phyloP scores from a whole-genome alignment of 2,888 invertebrate species.

The Calliphora vomitoria region DNA sequence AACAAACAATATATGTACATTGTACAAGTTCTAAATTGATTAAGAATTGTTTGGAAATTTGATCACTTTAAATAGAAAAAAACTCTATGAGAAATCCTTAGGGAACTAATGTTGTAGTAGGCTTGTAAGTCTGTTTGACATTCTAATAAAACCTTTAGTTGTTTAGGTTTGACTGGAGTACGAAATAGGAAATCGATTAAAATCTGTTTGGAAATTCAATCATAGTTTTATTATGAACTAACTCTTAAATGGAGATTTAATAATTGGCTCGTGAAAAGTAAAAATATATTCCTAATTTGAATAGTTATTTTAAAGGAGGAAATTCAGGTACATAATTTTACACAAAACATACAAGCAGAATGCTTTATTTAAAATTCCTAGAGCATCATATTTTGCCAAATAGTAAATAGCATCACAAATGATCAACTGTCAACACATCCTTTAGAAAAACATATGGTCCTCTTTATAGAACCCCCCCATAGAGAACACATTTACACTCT shows the following conservation, averaged over 20 bases:
- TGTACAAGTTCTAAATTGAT: conserved; percentile 35
- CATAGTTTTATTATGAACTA: neutral
- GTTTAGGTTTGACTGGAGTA: neutral
- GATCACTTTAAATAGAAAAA: neutral
- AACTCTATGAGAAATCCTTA: conserved; percentile 31
- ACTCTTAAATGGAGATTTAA: too few relatives aligned
- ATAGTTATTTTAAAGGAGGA: too few relatives aligned
- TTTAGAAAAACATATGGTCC: conserved; percentile 22
- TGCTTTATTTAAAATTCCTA: too few relatives aligned
- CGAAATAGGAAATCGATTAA: conserved; percentile 24
- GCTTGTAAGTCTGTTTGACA: neutral
- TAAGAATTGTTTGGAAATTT: conserved; percentile 45
- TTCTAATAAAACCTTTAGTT: neutral
- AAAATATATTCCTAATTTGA: too few relatives aligned
- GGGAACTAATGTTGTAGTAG: conserved; percentile 39
- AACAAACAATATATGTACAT: neutral
- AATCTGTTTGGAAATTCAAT: neutral
- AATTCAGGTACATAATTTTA: too few relatives aligned
- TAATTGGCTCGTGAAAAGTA: too few relatives aligned
- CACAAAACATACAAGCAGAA: too few relatives aligned
- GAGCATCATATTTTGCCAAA: neutral
- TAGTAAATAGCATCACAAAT: neutral
- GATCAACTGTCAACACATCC: conserved; percentile 24
- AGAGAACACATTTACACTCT: neutral
- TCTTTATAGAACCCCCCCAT: conserved; percentile 35